Evolutionary conservation across 2,888 invertebrate genomes (phyloP).

Genomic region (Caenorhabditis macrosperma): DNA sequence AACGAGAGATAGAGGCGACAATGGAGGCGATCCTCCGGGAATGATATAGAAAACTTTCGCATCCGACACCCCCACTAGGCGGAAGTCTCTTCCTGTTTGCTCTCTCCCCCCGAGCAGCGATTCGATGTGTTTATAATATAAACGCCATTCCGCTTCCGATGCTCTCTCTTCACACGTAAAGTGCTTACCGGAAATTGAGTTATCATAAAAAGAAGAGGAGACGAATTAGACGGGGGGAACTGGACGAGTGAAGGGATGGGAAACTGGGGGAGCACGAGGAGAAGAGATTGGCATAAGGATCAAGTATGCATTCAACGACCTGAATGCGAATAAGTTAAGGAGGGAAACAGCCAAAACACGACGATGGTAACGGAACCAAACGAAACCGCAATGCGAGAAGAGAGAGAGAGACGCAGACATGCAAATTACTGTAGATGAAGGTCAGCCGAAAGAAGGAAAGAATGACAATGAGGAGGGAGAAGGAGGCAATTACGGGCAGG

Average conservation of each 20-base stretch:
- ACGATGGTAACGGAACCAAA: slow-evolving; percentile 22
- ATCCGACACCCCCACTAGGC: background rate
- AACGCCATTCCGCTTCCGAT: slow-evolving; percentile 21
- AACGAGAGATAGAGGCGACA: too few relatives aligned
- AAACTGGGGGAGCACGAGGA: slow-evolving; percentile 1
- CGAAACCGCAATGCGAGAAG: slow-evolving; percentile 34
- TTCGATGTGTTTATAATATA: slow-evolving; percentile 39
- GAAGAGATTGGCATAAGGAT: slow-evolving; percentile 24
- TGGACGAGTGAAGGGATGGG: too few relatives aligned
- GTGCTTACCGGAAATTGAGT: slow-evolving; percentile 30
- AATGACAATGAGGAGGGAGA: slow-evolving; percentile 21
- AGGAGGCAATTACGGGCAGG: slow-evolving; percentile 3
- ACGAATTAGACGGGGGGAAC: background rate
- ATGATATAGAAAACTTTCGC: background rate
- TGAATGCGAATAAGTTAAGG: slow-evolving; percentile 8
- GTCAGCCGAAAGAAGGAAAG: slow-evolving; percentile 13
- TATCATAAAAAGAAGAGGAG: slow-evolving; percentile 3
- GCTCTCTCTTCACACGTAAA: slow-evolving; percentile 22
- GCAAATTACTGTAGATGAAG: slow-evolving; percentile 49
- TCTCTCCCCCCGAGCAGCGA: slow-evolving; percentile 29
- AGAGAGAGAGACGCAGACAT: slow-evolving; percentile 31
- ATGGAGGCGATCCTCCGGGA: too few relatives aligned
- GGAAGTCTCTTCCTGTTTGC: slow-evolving; percentile 12
- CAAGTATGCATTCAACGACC: slow-evolving; percentile 57
- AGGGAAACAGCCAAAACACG: slow-evolving; percentile 16